Percentiles rank a stretch among this genome's conserved stretches.
phyloP scores from a whole-genome alignment of 2,797 vertebrate species.

The Sebastes oblongus region DNA sequence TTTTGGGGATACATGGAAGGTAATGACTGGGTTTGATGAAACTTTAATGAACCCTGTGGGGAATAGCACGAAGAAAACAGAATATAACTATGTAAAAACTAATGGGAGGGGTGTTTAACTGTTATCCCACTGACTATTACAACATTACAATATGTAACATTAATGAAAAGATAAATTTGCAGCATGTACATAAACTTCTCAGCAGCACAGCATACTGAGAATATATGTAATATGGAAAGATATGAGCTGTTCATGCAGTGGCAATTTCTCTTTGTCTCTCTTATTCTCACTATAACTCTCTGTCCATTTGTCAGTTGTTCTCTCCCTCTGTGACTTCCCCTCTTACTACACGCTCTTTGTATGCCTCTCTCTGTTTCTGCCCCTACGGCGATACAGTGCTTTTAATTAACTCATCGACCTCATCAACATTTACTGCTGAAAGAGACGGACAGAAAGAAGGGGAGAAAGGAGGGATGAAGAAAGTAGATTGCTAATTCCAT shows the following conservation, averaged over 20 bases:
- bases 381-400: slow-evolving; percentile 47
- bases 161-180: not conserved
- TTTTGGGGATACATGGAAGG: slow-evolving; percentile 33
- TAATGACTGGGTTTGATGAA: slow-evolving; percentile 56
- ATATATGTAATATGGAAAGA: not conserved
- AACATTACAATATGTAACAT: not conserved
- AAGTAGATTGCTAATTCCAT: slow-evolving; percentile 50
- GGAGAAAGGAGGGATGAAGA: not conserved
- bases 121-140: not conserved
- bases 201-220: not conserved
- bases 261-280: slow-evolving; percentile 23
- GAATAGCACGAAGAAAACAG: slow-evolving; percentile 10
- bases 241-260: slow-evolving; percentile 7
- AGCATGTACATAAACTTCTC: not conserved
- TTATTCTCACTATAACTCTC: slow-evolving; percentile 2
- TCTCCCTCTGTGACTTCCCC: slow-evolving; percentile 36
- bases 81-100: slow-evolving; percentile 4
- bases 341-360: slow-evolving; percentile 30
- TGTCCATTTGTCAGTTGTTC: slow-evolving; percentile 49
- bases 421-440: slow-evolving; percentile 65
- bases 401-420: slow-evolving; percentile 79
- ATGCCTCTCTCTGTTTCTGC: slow-evolving; percentile 18
- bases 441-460: slow-evolving; percentile 27
- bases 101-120: not conserved
- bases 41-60: slow-evolving; percentile 65